phyloP scores from a whole-genome alignment of 1,140 invertebrate genomes.

The Bilobella aurantiaca region DNA sequence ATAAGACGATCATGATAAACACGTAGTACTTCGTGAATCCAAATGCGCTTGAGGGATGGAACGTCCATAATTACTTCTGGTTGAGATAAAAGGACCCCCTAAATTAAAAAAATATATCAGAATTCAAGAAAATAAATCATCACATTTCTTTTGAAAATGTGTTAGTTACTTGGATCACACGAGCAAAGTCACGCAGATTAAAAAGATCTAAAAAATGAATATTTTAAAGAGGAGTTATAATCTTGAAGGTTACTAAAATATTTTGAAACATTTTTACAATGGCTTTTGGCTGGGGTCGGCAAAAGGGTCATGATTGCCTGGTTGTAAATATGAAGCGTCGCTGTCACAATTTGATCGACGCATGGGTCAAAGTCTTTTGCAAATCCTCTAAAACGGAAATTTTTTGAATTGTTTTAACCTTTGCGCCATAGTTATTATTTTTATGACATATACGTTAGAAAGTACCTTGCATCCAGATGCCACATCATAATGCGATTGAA shows the following conservation, averaged over 20 bases:
- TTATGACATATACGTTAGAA: not conserved
- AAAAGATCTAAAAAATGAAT: slow-evolving; percentile 64
- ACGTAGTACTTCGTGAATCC: slow-evolving; percentile 86
- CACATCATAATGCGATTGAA: slow-evolving; percentile 85
- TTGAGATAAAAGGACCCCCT: slow-evolving; percentile 82
- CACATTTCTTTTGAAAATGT: not conserved
- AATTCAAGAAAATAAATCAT: no score
- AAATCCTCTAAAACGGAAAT: slow-evolving; percentile 59
- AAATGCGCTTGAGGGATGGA: slow-evolving; percentile 77
- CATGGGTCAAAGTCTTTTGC: slow-evolving; percentile 89
- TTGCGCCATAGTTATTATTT: not conserved
- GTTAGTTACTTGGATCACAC: slow-evolving; percentile 68
- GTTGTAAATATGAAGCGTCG: slow-evolving; percentile 79
- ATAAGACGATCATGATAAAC: slow-evolving; percentile 89
- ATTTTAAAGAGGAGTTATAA: slow-evolving; percentile 52
- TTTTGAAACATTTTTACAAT: slow-evolving; percentile 11
- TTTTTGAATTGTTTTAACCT: no score
- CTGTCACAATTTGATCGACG: slow-evolving; percentile 75
- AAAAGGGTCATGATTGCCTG: slow-evolving; percentile 66
- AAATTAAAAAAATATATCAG: slow-evolving; percentile 2
- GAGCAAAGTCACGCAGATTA: slow-evolving; percentile 85
- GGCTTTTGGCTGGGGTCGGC: slow-evolving; percentile 56
- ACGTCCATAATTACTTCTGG: slow-evolving; percentile 82
- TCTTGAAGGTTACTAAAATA: slow-evolving; percentile 52
- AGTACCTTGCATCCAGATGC: slow-evolving; percentile 78